These are phyloP conservation scores for Uromys caudimaculatus DNA, from an alignment of 2,797 vertebrate genomes.

Conservation along the genomic window DNA sequence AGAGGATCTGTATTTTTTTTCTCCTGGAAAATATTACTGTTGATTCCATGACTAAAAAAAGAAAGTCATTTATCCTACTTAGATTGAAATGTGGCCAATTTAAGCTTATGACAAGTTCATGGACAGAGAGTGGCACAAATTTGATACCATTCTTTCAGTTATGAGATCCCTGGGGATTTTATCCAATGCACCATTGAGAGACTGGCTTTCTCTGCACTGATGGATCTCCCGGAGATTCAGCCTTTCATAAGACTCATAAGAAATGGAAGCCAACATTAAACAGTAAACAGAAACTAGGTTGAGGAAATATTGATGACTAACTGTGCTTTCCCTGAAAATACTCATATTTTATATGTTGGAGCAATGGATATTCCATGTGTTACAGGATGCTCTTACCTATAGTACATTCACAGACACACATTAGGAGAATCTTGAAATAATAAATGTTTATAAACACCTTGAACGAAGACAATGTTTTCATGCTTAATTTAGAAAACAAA, in stretches of 20 bases:
- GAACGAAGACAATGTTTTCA: neutral
- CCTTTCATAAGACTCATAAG: neutral
- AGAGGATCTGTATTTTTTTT: neutral
- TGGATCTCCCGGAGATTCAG: neutral
- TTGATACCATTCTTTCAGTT: neutral
- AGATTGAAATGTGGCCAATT: neutral
- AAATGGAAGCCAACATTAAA: neutral
- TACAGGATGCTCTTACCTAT: neutral
- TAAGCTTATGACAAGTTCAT: neutral
- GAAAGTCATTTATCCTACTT: neutral
- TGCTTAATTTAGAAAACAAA: neutral
- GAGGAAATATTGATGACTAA: neutral
- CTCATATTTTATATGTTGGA: neutral
- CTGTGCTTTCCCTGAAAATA: neutral
- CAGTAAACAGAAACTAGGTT: neutral
- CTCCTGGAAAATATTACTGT: neutral
- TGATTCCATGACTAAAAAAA: neutral
- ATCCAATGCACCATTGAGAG: neutral
- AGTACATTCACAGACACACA: neutral
- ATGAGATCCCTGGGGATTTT: neutral
- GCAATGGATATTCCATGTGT: neutral
- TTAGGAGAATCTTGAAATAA: constrained; percentile 8
- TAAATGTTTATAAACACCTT: neutral
- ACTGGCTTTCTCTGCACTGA: neutral
- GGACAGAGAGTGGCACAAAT: neutral